phyloP scores from a whole-genome alignment of 2,888 invertebrate species.

The Drosophila kambysellisi region DNA sequence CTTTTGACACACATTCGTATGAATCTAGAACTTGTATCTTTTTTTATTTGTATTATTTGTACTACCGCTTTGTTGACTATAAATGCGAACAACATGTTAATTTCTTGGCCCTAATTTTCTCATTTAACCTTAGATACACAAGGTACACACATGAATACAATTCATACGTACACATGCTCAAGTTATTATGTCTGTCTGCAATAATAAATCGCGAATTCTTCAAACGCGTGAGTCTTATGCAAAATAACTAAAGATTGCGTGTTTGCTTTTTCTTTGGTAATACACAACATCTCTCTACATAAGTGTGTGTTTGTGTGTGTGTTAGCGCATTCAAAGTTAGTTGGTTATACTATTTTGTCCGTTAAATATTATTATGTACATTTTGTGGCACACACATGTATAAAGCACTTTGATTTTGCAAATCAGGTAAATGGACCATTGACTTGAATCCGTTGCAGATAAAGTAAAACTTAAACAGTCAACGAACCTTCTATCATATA shows the following conservation, averaged over 20 bases:
- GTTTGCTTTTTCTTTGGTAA: constrained; percentile 19
- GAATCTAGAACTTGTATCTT: constrained; percentile 14
- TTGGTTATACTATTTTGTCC: constrained; percentile 3
- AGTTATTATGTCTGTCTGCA: constrained; percentile 7
- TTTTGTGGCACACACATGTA: not conserved
- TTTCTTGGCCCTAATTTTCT: constrained; percentile 9
- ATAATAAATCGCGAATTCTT: constrained; percentile 9
- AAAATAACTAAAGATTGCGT: constrained; percentile 25
- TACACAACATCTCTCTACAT: not conserved
- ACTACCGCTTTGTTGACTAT: constrained; percentile 29
- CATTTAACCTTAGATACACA: not conserved
- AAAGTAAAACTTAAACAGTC: constrained; percentile 31
- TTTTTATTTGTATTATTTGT: constrained; percentile 37
- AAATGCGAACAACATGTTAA: constrained; percentile 11
- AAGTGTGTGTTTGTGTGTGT: not conserved
- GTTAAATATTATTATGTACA: constrained; percentile 2
- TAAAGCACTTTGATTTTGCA: constrained; percentile 11
- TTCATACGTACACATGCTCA: not conserved
- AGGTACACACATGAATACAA: not conserved
- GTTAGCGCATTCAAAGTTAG: not conserved
- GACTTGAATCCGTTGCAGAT: constrained; percentile 23
- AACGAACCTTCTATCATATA: constrained; percentile 54
- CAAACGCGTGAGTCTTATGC: not conserved
- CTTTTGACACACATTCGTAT: constrained; percentile 19
- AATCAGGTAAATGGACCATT: constrained; percentile 33